Conservation (phyloP, 2,888 invertebrate genomes). For the Macrosoma leucophasiata region DNA sequence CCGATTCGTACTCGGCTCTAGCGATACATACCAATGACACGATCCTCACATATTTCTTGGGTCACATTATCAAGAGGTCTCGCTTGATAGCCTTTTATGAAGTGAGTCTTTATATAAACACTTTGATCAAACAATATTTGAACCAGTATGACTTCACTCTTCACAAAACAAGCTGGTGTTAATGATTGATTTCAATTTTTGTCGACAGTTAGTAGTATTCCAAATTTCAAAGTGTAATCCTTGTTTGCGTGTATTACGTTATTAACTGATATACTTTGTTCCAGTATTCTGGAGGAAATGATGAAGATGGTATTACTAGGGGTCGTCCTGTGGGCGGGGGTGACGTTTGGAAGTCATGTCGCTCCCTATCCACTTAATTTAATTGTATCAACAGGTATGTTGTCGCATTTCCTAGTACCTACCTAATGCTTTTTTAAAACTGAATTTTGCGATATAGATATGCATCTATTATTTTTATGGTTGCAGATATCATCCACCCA, state of each 20-base stretch:
- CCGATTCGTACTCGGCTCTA: no score
- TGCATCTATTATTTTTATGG: no score
- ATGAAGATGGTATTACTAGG: slow-evolving; percentile 65
- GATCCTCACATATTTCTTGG: slow-evolving; percentile 23
- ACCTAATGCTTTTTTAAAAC: no score
- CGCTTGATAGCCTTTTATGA: slow-evolving; percentile 43
- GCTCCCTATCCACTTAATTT: slow-evolving; percentile 65
- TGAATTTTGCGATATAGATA: no score
- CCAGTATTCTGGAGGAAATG: slow-evolving; percentile 70
- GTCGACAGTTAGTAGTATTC: slow-evolving; percentile 37
- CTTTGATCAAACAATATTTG: slow-evolving; percentile 36
- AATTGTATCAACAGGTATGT: slow-evolving; percentile 53
- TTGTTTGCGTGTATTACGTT: neutral
- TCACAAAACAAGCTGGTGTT: slow-evolving; percentile 30
- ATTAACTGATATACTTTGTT: slow-evolving; percentile 36
- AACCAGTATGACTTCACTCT: slow-evolving; percentile 46
- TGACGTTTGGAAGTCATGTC: slow-evolving; percentile 61
- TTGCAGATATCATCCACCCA: slow-evolving; percentile 61
- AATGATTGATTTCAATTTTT: slow-evolving; percentile 25
- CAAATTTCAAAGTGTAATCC: neutral
- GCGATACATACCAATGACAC: slow-evolving; percentile 2
- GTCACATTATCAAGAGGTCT: slow-evolving; percentile 47
- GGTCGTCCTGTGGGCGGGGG: slow-evolving; percentile 64
- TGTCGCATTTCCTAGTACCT: no score
- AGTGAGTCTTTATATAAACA: slow-evolving; percentile 46